Percentiles rank a stretch among this genome's conserved stretches.
phyloP scores from a whole-genome alignment of 2,797 vertebrate species.

The Rhinatrema bivittatum region DNA sequence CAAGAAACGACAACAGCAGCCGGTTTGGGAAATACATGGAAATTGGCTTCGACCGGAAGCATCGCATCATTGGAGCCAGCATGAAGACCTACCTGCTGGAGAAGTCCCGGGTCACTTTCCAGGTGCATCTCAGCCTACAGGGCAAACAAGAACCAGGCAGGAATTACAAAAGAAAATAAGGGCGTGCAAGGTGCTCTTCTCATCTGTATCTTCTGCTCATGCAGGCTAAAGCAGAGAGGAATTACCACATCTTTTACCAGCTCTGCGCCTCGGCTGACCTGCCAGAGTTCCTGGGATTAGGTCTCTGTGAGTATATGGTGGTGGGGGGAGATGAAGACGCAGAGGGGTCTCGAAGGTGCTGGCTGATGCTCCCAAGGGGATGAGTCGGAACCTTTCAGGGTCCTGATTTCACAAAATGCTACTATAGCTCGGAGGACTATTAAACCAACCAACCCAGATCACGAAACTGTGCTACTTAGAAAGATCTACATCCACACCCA shows the following conservation, averaged over 20 bases:
- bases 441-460: no score
- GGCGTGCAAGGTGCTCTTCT: background rate
- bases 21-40: conserved; percentile 76
- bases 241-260: conserved; percentile 78
- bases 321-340: no score
- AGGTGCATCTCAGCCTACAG: conserved; percentile 37
- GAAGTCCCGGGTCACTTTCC: conserved; percentile 73
- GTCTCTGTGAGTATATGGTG: conserved; percentile 52
- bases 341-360: no score
- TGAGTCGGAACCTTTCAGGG: no score
- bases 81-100: conserved; percentile 74
- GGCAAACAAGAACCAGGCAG: no score
- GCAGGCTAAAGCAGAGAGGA: conserved; percentile 59
- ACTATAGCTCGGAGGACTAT: no score
- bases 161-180: no score
- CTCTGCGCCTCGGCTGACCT: conserved; percentile 64
- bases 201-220: no score
- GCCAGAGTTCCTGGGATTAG: conserved; percentile 60
- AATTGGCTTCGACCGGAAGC: conserved; percentile 58
- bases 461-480: no score
- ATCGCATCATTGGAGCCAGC: conserved; percentile 61
- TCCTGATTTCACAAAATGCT: no score
- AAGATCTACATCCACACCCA: no score
- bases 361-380: no score
- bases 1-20: conserved; percentile 74